Base-by-base conservation (phyloP, 2,888 invertebrate species). In the Euclidia mi region DNA sequence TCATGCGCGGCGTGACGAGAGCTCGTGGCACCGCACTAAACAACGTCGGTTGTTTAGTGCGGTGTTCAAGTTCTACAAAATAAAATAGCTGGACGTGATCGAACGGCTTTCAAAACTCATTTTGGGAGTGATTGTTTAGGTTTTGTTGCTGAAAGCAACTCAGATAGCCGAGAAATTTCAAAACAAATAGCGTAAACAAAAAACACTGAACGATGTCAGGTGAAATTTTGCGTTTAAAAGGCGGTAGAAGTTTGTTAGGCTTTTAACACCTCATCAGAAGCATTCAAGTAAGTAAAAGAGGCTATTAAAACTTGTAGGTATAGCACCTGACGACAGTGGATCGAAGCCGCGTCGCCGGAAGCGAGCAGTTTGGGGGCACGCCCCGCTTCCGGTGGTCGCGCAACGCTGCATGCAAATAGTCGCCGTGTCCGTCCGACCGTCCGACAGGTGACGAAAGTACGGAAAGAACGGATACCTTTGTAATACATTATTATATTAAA, bases 371-470 rank as follows among this genome's bases (percentile, higher is more conserved):
- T 89, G 85, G 89, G 90, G 90, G 86, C 90, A 85, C 87, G 84
- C 88, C 89, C 87, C 78, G 70, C 81, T 88, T 93, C 93, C 94
- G 90, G 79, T 82, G 88, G 91, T 89, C 92, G 91, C 89, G 90
- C 91, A 77, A 76, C 88, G 87, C 62, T 89, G 93, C 85, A 93
- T 92, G 91, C 90, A 90, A 94, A 94, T 91, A 84, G 82, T 73
- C 71, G 61, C 64, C 56, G 73, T 55, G 76, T 57, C 66, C 67
- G 67, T 48, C 48, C 64, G 55, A 47, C 55, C 79, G 77, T 50
- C 70, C 53, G 72, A 61, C 84, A 85, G 85, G 85, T 87, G 81
- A 84, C 78, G 72, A 80, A 80, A 80, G 65, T 53, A 62, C 64
- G 53, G 47, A 58, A 71, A 69, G 68, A 65, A 77, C 28, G 20